Evolutionary conservation across 2,113 vertebrate genomes (phyloP), one percentile per base, ranked within the genome.

Genomic region (Paracanthobrama guichenoti): DNA sequence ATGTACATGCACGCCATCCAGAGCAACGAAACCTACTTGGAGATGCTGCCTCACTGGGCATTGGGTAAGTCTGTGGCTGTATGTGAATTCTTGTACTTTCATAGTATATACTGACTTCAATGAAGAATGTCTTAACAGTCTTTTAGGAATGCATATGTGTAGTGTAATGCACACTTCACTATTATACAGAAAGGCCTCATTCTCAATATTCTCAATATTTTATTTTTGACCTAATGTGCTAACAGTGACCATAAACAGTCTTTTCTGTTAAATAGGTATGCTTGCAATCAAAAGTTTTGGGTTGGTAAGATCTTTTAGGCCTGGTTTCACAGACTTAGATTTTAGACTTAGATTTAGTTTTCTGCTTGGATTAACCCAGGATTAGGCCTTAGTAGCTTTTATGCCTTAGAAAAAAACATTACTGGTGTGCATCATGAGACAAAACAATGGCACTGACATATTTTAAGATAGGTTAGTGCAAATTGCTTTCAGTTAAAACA

Each of bases 1-100:
- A 96, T 98, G 96, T 98, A 98, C 91, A 96, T 97, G 91, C 97
- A 99, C 84, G 93, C 95, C 86, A 94, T 99, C 88, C 97, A 94
- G 86, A 93, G 94, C 90, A 97, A 95, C 62, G 90, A 93, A 91
- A 88, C 93, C 48, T 95, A 96, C 84, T 92, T 99, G 91, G 92
- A 94, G 86, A 90, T 95, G 16, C 95, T 95, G 9, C 96, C 96
- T 14, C 94, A 93, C 13, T 99, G 98, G 98, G 94, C 96, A 0
- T 91, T 99, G 88, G 97, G 98, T 98, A 90, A 93, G 94, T 92
- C 55, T 81, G 66, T 46, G 44, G 11, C 50, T 59, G 12, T 1
- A n/a, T 78, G 35, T 35, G 20, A 53, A 20, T 76, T 31, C 24
- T 46, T 74, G 22, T 3, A 48, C 20, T 53, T 13, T 75, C 73